Percentiles rank a stretch among this genome's conserved stretches.
Evolutionary conservation across 2,888 invertebrate genomes (phyloP).

Genomic region (Abrostola triplasia): DNA sequence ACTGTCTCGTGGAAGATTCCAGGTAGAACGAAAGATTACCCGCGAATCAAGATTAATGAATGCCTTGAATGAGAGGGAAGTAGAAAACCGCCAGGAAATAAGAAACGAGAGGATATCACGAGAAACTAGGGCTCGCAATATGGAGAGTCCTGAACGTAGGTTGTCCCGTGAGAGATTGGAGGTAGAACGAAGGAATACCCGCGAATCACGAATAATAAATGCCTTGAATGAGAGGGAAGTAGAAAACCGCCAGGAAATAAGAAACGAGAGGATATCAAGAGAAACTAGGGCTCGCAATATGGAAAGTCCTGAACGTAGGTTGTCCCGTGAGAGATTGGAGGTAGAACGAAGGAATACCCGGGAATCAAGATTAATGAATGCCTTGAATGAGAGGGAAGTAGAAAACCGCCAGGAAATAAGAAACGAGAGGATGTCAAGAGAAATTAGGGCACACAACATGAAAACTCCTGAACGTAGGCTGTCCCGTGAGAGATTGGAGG

Average conservation of each 20-base stretch:
- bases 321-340: conserved; percentile 14
- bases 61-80: conserved; percentile 1
- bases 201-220: conserved; percentile 21
- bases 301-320: conserved; percentile 17
- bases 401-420: conserved; percentile 1
- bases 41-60: conserved; percentile 24
- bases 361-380: conserved; percentile 18
- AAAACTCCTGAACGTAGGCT: conserved; percentile 6
- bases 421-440: not conserved
- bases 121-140: not conserved
- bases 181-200: conserved; percentile 16
- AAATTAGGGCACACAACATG: conserved; percentile 9
- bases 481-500: conserved; percentile 8
- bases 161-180: conserved; percentile 3
- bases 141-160: conserved; percentile 17
- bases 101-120: not conserved
- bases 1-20: not conserved
- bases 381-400: not conserved
- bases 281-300: not conserved
- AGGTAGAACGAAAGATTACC: conserved; percentile 12
- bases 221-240: conserved; percentile 1
- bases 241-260: conserved; percentile 12
- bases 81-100: conserved; percentile 13
- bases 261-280: not conserved
- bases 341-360: conserved; percentile 23